Evolutionary conservation across 2,888 invertebrate genomes (phyloP), one percentile per base, ranked within the genome.

Genomic region (Eristalis pertinax): DNA sequence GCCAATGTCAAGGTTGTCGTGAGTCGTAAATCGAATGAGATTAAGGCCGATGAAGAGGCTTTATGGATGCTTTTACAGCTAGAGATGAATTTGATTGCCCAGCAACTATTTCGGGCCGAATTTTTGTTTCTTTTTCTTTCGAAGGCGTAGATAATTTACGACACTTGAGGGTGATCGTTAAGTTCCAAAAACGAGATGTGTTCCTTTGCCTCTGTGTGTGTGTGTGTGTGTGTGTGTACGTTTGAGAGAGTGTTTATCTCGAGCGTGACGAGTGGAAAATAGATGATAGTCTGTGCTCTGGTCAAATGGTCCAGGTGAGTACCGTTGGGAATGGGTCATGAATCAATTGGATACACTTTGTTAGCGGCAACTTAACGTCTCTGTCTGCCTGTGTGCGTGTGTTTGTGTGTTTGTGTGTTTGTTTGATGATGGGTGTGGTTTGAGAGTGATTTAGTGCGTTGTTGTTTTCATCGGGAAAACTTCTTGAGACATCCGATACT

Each of bases 1-100:
- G 67, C 22, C 74, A 81, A 81, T 69, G 80, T 81, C 80, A 81
- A 74, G 80, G 80, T 75, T 75, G 69, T 19, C 13, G 43, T 63
- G 19, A 43, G 24, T 75, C 69, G 24, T 81, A 74, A 81, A 75
- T 75, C 58, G 19, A 58, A 24, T 8, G 50, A 63, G 68, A 81
- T 75, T 63, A 77, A 60, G 26, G 24, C 60, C n/a, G 65, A 58
- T 72, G 72, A 29, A 24, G 38, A 15, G 15, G 35, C 50, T 74
- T 67, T 68, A 80, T 74, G 50, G 68, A 64, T 75, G 63, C 80
- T 69, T 81, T 72, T 74, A 64, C 60, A 73, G 65, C 35, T 62
- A n/a, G 15, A 56, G 32, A 56, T 50, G 41, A 43, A 67, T 62
- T 68, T 74, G 50, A 50, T 62, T 73, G 73, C 35, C 60, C 26